Base-by-base conservation (phyloP, 2,113 vertebrate species). In the Caretta caretta region DNA sequence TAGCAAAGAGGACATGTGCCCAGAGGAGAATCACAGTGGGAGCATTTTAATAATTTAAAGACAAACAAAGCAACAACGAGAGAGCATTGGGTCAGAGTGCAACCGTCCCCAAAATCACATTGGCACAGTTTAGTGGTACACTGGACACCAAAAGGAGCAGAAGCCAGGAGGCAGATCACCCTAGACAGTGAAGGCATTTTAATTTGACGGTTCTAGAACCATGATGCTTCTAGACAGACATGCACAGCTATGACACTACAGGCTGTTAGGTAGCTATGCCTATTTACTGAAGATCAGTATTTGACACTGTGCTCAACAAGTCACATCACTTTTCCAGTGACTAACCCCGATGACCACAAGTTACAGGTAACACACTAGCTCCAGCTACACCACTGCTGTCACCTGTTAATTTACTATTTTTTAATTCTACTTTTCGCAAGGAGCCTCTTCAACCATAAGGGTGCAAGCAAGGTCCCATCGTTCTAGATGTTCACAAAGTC, bases 41-140 rank as follows among this genome's bases (percentile, higher is more conserved):
- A 76, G 42, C 42, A 84, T 93, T 94, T 97, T 91, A 92, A 91
- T 42, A 80, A 35, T 53, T 93, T 87, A 90, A 84, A 96, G 92
- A 93, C 80, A 97, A 96, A 96, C 81, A 92, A 96, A 86, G 20
- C n/a, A 50, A 93, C 87, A 85, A 69, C 57, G 48, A 89, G 10
- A 75, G 86, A 95, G 96, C 94, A 92, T 9, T 42, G 22, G 91
- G 91, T 96, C 93, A 95, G 83, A 93, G 93, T 83, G 91, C 93
- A 96, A 65, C 78, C 76, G 85, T 95, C 51, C 94, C 95, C 81
- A 81, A 93, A 93, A 85, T 83, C 27, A 27, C 88, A 53, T 38
- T 42, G 53, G 75, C 31, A 80, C 17, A 78, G 29, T 11, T 4
- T 1, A 49, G 5, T 42, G 29, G 84, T 27, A 84, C 54, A 80